phyloP scores from a whole-genome alignment of 2,888 invertebrate genomes.

The Athalia rosae region DNA sequence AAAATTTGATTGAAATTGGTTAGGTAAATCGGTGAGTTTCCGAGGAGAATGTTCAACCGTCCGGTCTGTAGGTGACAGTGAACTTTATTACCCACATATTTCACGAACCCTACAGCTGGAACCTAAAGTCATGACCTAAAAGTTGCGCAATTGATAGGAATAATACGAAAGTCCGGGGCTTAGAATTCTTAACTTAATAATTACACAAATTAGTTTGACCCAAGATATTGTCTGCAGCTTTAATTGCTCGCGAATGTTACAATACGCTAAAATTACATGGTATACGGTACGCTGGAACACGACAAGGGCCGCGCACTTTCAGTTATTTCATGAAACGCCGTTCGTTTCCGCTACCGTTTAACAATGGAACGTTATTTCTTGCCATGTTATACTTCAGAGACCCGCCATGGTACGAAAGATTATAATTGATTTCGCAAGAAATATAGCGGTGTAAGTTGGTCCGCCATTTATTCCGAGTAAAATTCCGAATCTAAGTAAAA shows the following conservation, averaged over 20 bases:
- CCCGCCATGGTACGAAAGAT: background rate
- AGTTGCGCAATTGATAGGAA: slow-evolving; percentile 22
- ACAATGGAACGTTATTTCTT: background rate
- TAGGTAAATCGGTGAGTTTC: background rate
- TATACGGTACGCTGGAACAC: slow-evolving; percentile 25
- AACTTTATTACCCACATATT: slow-evolving; percentile 29
- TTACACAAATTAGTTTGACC: slow-evolving; percentile 37
- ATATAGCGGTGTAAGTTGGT: no score
- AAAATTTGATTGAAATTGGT: background rate
- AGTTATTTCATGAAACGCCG: slow-evolving; percentile 32
- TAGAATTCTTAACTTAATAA: slow-evolving; percentile 37
- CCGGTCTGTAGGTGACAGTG: slow-evolving; percentile 25
- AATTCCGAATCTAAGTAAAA: no score
- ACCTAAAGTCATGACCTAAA: slow-evolving; percentile 14
- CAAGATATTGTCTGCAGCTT: slow-evolving; percentile 34
- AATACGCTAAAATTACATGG: slow-evolving; percentile 21
- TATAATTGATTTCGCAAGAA: slow-evolving; percentile 15
- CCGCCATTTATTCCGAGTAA: no score
- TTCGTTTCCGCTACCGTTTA: slow-evolving; percentile 12
- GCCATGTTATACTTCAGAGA: background rate
- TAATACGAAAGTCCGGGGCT: slow-evolving; percentile 28
- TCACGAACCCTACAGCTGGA: background rate
- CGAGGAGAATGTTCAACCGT: background rate
- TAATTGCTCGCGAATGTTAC: slow-evolving; percentile 27
- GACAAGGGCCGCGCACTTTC: slow-evolving; percentile 21